Evolutionary conservation across 2,888 invertebrate species (phyloP).

Genomic region (Electrophaes corylata): DNA sequence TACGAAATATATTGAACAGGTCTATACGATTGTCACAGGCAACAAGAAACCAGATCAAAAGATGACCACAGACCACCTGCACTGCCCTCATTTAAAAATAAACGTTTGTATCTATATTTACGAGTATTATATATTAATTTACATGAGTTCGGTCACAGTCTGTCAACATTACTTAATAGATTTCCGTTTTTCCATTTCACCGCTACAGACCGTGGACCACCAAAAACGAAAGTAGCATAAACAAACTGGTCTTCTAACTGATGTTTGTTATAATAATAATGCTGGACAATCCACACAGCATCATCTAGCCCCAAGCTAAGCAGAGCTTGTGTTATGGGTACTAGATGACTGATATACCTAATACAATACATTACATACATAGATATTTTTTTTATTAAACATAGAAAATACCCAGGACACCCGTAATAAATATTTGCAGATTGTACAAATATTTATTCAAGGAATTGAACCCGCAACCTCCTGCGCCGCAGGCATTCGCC

Average conservation of each 20-base stretch:
- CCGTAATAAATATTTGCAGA: no score
- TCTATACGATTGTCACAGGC: background rate
- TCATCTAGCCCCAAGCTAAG: no score
- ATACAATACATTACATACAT: no score
- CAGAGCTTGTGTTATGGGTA: no score
- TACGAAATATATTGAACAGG: no score
- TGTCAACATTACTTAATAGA: slow-evolving; percentile 13
- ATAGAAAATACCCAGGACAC: no score
- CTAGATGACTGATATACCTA: no score
- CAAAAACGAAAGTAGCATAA: slow-evolving; percentile 15
- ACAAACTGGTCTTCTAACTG: slow-evolving; percentile 16
- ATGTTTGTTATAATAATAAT: slow-evolving; percentile 53
- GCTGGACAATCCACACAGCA: no score
- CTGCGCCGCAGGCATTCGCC: no score
- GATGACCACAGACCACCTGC: slow-evolving; percentile 14
- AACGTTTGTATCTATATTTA: slow-evolving; percentile 1
- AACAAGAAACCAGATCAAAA: background rate
- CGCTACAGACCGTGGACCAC: slow-evolving; percentile 9
- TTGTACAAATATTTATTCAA: no score
- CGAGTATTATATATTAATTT: slow-evolving; percentile 12
- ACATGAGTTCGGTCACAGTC: slow-evolving; percentile 13
- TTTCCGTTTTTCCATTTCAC: slow-evolving; percentile 15
- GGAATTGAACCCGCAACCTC: no score
- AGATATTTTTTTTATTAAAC: no score
- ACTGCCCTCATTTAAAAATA: slow-evolving; percentile 4